Evolutionary conservation across 2,888 invertebrate genomes (phyloP).

Genomic region (Lamproptera curius): DNA sequence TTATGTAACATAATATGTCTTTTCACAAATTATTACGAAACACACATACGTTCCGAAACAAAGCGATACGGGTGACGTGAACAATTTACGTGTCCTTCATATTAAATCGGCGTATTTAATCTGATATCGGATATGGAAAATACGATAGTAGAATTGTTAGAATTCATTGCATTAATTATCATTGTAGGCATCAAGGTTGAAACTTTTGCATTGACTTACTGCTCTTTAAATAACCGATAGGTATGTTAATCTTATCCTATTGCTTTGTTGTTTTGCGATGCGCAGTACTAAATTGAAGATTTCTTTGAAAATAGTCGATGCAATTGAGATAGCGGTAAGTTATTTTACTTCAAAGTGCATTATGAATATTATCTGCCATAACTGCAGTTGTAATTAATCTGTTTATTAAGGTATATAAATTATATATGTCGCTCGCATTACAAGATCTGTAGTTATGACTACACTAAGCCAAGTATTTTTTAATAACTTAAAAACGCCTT

Average conservation of each 20-base stretch:
- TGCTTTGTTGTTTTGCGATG: constrained; percentile 8
- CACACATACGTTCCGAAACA: too few species aligned
- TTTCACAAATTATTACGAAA: too few species aligned
- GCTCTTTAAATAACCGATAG: constrained; percentile 1
- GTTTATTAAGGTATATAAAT: too few species aligned
- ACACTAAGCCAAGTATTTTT: too few species aligned
- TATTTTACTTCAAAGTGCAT: background rate
- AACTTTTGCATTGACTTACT: constrained; percentile 5
- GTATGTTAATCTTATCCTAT: constrained; percentile 2
- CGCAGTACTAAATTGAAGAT: background rate
- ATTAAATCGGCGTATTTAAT: constrained; percentile 9
- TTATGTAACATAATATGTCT: too few species aligned
- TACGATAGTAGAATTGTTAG: constrained; percentile 5
- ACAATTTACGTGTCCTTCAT: background rate
- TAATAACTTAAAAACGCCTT: too few species aligned
- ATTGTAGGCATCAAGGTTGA: background rate
- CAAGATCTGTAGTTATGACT: too few species aligned
- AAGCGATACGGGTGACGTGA: too few species aligned
- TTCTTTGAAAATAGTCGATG: background rate
- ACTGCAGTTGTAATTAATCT: too few species aligned
- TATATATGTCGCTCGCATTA: too few species aligned
- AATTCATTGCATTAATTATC: constrained; percentile 12
- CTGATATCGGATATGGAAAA: constrained; percentile 16
- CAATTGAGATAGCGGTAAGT: background rate
- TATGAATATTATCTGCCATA: background rate